These are phyloP conservation scores for Sebastes steindachneri DNA, from an alignment of 2,797 vertebrate species.

Conservation along the genomic window DNA sequence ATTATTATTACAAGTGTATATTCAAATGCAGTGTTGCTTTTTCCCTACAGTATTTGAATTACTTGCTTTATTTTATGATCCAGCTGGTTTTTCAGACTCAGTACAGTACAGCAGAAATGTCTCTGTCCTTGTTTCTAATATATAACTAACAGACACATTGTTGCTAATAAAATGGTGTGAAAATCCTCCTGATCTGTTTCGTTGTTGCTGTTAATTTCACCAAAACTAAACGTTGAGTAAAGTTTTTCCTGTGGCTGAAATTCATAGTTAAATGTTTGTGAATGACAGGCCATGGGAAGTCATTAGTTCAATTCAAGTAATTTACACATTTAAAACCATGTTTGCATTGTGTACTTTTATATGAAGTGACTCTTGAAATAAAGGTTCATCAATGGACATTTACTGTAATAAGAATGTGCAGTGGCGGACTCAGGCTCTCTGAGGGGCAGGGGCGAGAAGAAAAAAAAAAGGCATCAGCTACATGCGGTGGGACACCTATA, in stretches of 20 bases:
- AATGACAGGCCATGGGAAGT: neutral
- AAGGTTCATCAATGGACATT: neutral
- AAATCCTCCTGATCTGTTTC: conserved; percentile 53
- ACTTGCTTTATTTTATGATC: conserved; percentile 77
- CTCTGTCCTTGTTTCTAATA: conserved; percentile 82
- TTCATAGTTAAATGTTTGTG: neutral
- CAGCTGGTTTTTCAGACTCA: conserved; percentile 67
- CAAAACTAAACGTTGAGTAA: neutral
- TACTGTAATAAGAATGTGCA: neutral
- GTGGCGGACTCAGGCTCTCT: neutral
- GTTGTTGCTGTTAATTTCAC: neutral
- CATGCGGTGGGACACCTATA: neutral
- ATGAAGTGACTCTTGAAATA: neutral
- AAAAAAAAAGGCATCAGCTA: too few relatives aligned
- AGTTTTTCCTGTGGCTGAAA: neutral
- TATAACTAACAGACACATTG: conserved; percentile 82
- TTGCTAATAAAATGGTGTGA: conserved; percentile 86
- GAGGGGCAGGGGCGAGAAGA: too few relatives aligned
- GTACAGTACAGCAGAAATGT: conserved; percentile 79
- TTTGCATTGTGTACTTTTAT: neutral
- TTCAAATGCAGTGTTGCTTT: conserved; percentile 77
- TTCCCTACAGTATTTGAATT: conserved; percentile 70
- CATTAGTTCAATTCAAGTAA: neutral
- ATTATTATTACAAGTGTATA: conserved; percentile 74
- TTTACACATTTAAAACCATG: neutral